phyloP scores from a whole-genome alignment of 2,888 invertebrate genomes.

The Heteropelma amictum region DNA sequence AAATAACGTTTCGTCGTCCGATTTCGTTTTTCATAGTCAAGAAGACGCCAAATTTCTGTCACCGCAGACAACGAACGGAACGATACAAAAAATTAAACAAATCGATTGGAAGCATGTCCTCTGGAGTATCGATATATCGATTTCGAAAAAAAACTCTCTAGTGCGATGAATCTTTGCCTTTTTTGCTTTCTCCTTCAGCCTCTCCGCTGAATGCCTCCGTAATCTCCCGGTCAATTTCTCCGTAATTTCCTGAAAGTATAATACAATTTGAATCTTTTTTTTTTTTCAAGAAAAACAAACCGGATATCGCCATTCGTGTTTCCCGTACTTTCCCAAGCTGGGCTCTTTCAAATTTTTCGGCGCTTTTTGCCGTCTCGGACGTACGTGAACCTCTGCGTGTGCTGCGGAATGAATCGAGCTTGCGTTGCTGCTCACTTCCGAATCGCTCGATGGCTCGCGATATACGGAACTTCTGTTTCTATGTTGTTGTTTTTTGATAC shows the following conservation, averaged over 20 bases:
- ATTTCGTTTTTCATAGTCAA: too few relatives aligned
- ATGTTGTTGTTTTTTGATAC: too few relatives aligned
- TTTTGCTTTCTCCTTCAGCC: too few relatives aligned
- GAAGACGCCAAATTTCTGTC: too few relatives aligned
- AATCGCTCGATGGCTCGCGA: slow-evolving; percentile 61
- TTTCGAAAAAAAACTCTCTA: too few relatives aligned
- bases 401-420: slow-evolving; percentile 53
- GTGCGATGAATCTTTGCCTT: too few relatives aligned
- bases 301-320: background rate
- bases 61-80: too few relatives aligned
- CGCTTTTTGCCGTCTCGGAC: slow-evolving; percentile 69
- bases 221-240: slow-evolving; percentile 49
- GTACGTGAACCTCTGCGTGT: slow-evolving; percentile 8
- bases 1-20: too few relatives aligned
- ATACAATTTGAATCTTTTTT: background rate
- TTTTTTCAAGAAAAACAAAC: slow-evolving; percentile 6
- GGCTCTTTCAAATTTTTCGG: slow-evolving; percentile 69
- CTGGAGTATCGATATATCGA: too few relatives aligned
- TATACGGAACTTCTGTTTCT: background rate
- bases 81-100: too few relatives aligned
- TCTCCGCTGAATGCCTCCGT: too few relatives aligned
- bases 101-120: too few relatives aligned
- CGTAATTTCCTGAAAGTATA: slow-evolving; percentile 65
- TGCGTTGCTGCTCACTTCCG: slow-evolving; percentile 62
- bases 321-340: slow-evolving; percentile 62